Evolutionary conservation across 2,797 vertebrate genomes (phyloP).

Genomic region (Neosilurus hyrtlii): DNA sequence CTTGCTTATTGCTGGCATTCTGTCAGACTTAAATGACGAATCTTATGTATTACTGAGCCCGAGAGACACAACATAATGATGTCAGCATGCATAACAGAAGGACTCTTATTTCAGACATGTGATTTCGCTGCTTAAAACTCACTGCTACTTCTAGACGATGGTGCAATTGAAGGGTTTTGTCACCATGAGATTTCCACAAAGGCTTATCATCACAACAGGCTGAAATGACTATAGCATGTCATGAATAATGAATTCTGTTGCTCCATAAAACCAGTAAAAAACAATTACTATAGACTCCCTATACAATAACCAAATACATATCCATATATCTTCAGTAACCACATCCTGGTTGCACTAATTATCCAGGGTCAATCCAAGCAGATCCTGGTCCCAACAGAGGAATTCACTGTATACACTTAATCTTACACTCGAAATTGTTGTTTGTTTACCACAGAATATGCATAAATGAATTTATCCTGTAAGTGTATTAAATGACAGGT

Average conservation of each 20-base stretch:
- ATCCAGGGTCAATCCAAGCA: not conserved
- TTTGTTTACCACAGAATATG: not conserved
- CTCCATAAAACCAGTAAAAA: not conserved
- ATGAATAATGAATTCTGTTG: not conserved
- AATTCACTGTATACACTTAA: not conserved
- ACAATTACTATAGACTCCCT: not conserved
- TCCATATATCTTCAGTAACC: not conserved
- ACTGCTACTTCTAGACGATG: not conserved
- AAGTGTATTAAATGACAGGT: not conserved
- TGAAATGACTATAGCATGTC: not conserved
- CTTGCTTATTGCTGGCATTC: not conserved
- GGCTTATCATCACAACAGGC: not conserved
- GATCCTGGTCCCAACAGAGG: not conserved
- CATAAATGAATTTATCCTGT: not conserved
- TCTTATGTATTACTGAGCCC: not conserved
- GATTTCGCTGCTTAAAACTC: not conserved
- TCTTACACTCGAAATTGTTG: not conserved
- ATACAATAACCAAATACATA: not conserved
- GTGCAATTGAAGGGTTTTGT: conserved; percentile 20
- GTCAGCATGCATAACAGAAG: conserved; percentile 2
- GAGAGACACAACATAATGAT: conserved; percentile 23
- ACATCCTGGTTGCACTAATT: not conserved
- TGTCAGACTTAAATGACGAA: conserved; percentile 11
- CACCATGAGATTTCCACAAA: conserved; percentile 12
- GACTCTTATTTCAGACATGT: not conserved